phyloP scores from a whole-genome alignment of 2,888 invertebrate species.

The Ephialtes manifestator region DNA sequence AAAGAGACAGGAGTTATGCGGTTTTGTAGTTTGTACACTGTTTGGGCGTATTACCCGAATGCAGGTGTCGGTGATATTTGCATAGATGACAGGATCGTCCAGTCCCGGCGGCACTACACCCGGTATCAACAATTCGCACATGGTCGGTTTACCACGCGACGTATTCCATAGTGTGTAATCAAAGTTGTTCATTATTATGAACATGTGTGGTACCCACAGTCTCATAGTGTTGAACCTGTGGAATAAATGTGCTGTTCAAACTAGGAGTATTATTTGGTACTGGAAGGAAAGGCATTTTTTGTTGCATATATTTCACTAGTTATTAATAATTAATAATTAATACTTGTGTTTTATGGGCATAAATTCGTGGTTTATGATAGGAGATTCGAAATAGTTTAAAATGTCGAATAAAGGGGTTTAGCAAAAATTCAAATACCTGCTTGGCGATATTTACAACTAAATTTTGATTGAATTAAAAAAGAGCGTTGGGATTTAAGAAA shows the following conservation, averaged over 20 bases:
- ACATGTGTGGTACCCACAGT: conserved; percentile 88
- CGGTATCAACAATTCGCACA: conserved; percentile 85
- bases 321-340: too few relatives aligned
- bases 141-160: conserved; percentile 80
- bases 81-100: conserved; percentile 68
- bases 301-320: too few relatives aligned
- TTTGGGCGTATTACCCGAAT: conserved; percentile 69
- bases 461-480: too few relatives aligned
- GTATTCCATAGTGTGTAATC: conserved; percentile 77
- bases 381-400: too few relatives aligned
- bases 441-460: too few relatives aligned
- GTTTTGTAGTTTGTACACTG: conserved; percentile 37
- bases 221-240: conserved; percentile 88
- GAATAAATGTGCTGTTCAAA: conserved; percentile 60
- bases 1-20: neutral
- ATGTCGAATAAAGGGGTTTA: too few relatives aligned
- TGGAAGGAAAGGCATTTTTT: too few relatives aligned
- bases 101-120: conserved; percentile 68
- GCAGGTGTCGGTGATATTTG: conserved; percentile 70
- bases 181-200: conserved; percentile 87
- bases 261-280: neutral
- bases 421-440: too few relatives aligned
- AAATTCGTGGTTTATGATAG: too few relatives aligned
- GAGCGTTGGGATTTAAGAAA: too few relatives aligned
- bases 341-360: too few relatives aligned